Evolutionary conservation across 2,888 invertebrate species (phyloP).

Genomic region (Agriopis leucophaearia): DNA sequence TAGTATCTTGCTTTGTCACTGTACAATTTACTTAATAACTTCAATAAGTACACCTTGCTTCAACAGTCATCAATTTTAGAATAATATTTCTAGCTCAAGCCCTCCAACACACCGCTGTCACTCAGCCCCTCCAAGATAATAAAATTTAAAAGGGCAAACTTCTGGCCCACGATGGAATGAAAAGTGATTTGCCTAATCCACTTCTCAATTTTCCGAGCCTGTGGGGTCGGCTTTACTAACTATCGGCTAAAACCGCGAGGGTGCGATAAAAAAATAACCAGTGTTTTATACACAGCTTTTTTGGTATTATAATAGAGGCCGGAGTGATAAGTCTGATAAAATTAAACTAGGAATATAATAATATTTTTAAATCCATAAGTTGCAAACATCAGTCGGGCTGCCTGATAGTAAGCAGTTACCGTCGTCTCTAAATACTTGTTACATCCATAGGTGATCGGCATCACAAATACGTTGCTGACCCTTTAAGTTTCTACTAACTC

Average conservation of each 20-base stretch:
- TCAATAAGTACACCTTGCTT: not conserved
- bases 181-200: conserved; percentile 86
- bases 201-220: conserved; percentile 83
- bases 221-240: conserved; percentile 53
- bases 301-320: not conserved
- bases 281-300: conserved; percentile 15
- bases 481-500: too few species aligned
- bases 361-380: too few species aligned
- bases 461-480: too few species aligned
- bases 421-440: too few species aligned
- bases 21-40: not conserved
- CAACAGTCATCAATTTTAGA: conserved; percentile 13
- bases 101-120: conserved; percentile 16
- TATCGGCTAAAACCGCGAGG: conserved; percentile 35
- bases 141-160: conserved; percentile 86
- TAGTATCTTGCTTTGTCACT: not conserved
- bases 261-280: conserved; percentile 39
- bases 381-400: too few species aligned
- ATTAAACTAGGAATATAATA: too few species aligned
- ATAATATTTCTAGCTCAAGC: not conserved
- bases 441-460: too few species aligned
- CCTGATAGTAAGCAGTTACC: too few species aligned
- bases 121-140: conserved; percentile 69
- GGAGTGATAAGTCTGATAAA: too few species aligned
- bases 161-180: conserved; percentile 75